Conservation (phyloP, 37 sponge, comb jelly and placozoan genomes). For the Dysidea cf. avara region DNA sequence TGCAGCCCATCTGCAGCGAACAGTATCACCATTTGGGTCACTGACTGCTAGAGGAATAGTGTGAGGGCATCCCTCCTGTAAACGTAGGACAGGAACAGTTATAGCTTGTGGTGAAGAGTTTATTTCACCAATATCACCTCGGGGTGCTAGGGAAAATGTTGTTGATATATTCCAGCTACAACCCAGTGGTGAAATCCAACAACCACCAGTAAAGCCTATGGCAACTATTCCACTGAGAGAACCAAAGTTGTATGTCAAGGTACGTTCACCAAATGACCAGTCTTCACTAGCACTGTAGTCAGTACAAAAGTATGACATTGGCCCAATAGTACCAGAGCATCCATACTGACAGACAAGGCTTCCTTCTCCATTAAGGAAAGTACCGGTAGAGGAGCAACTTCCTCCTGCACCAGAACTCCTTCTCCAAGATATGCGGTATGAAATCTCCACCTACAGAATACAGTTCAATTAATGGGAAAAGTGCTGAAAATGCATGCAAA, state of each 20-base stretch:
- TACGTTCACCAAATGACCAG: neutral
- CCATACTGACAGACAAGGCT: neutral
- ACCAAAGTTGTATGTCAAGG: constrained; percentile 5
- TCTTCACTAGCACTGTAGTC: constrained; percentile 14
- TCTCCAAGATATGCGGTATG: constrained; percentile 18
- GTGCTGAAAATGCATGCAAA: too few species aligned
- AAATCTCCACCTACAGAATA: constrained; percentile 10
- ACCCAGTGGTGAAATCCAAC: neutral
- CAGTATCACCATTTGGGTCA: too few species aligned
- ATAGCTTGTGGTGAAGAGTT: constrained; percentile 2
- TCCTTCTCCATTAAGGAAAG: constrained; percentile 1
- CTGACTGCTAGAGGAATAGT: too few species aligned
- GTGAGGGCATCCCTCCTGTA: neutral
- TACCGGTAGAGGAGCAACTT: too few species aligned
- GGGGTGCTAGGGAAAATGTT: neutral
- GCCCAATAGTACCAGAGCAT: constrained; percentile 1
- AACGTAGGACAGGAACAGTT: neutral
- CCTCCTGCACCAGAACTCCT: too few species aligned
- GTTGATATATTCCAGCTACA: neutral
- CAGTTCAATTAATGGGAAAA: too few species aligned
- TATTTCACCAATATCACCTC: constrained; percentile 9
- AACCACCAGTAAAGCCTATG: neutral
- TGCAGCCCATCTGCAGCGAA: too few species aligned
- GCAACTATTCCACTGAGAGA: neutral
- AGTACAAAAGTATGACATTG: constrained; percentile 5